Conservation (phyloP, 2,113 vertebrate species). For the Xenopus laevis region DNA sequence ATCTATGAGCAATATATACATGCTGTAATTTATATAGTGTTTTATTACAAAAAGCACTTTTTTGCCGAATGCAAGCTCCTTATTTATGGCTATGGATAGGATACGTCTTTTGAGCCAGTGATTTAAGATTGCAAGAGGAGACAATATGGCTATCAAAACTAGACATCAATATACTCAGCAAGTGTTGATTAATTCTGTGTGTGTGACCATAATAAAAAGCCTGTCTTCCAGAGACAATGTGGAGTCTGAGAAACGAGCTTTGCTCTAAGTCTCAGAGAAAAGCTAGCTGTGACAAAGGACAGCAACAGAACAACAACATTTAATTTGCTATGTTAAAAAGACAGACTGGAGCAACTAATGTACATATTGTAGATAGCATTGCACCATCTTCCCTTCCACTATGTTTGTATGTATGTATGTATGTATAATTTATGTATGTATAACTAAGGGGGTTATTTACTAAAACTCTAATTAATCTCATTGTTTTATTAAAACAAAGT, state of each 20-base stretch:
- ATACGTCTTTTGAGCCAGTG: constrained; percentile 17
- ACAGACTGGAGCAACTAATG: too few relatives aligned
- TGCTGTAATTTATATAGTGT: neutral
- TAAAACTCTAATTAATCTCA: too few relatives aligned
- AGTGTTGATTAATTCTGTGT: constrained; percentile 28
- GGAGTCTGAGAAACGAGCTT: neutral
- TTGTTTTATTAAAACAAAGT: too few relatives aligned
- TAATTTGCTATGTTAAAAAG: too few relatives aligned
- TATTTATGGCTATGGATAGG: constrained; percentile 12
- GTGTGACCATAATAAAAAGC: constrained; percentile 34
- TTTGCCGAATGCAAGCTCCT: neutral
- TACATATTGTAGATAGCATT: too few relatives aligned
- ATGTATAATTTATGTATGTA: too few relatives aligned
- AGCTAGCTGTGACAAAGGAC: neutral
- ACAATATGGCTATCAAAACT: constrained; percentile 39
- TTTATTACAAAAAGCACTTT: neutral
- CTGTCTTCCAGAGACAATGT: constrained; percentile 17
- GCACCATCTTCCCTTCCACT: too few relatives aligned
- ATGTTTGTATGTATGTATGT: too few relatives aligned
- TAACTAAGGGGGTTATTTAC: too few relatives aligned
- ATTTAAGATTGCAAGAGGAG: constrained; percentile 36
- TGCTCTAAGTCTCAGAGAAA: neutral
- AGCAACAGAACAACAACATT: neutral
- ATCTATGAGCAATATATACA: too few relatives aligned
- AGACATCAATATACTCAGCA: constrained; percentile 36